phyloP scores from a whole-genome alignment of 2,113 vertebrate genomes.

The Anoplopoma fimbria region DNA sequence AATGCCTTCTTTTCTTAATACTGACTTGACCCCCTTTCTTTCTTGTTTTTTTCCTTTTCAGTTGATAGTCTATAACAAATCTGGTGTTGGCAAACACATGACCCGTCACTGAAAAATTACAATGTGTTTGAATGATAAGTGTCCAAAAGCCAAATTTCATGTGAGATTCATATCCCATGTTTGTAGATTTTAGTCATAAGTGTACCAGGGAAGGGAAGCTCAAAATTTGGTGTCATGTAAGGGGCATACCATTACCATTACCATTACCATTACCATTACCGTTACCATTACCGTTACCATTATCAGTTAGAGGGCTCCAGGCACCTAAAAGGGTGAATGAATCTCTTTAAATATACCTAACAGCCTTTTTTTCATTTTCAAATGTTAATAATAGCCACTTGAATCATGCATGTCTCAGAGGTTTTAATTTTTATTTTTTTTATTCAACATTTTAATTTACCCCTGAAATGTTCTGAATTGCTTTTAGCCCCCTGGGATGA shows the following conservation, averaged over 20 bases:
- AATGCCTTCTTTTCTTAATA: background rate
- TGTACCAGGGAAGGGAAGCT: background rate
- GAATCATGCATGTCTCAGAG: background rate
- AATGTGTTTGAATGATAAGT: background rate
- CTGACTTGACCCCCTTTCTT: background rate
- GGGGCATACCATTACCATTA: background rate
- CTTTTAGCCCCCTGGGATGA: constrained; percentile 34
- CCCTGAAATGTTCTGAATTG: constrained; percentile 34
- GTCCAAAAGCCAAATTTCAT: background rate
- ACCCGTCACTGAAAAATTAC: background rate
- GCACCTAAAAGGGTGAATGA: background rate
- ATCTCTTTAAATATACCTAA: background rate
- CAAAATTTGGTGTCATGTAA: constrained; percentile 11
- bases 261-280: background rate
- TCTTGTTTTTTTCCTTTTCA: background rate
- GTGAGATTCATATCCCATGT: background rate
- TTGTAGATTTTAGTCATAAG: background rate
- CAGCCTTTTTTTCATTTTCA: background rate
- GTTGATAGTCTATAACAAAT: background rate
- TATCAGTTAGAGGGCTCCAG: background rate
- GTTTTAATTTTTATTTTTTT: constrained; percentile 2
- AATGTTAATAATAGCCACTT: constrained; percentile 4
- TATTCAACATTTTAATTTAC: constrained; percentile 3
- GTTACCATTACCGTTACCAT: background rate
- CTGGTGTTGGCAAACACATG: background rate